Percentiles rank a stretch among this genome's conserved stretches.
phyloP scores from a whole-genome alignment of 2,797 vertebrate genomes.

The Oceanodroma leucorhoa region DNA sequence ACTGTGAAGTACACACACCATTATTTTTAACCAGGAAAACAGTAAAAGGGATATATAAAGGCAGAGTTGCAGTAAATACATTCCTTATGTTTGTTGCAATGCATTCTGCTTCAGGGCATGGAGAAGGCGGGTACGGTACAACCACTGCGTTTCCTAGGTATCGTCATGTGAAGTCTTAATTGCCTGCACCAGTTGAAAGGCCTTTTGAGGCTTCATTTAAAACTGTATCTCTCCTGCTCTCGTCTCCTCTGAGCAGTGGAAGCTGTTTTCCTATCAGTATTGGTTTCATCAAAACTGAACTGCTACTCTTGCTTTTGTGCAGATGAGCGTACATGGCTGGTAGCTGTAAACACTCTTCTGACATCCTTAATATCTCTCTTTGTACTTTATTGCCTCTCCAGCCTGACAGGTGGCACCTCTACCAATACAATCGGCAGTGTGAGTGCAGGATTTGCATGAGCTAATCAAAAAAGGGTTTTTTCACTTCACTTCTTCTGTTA shows the following conservation, averaged over 20 bases:
- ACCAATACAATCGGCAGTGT: neutral
- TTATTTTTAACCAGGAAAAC: neutral
- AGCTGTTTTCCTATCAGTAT: neutral
- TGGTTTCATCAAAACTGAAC: neutral
- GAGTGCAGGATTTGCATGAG: neutral
- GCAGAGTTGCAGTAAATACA: neutral
- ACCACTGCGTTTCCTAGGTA: neutral
- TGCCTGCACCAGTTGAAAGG: neutral
- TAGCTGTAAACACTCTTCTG: constrained; percentile 23
- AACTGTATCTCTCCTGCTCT: neutral
- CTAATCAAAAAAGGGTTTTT: neutral
- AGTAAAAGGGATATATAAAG: neutral
- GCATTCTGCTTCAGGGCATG: neutral
- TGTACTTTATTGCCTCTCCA: constrained; percentile 7
- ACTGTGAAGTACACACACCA: neutral
- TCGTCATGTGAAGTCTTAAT: neutral
- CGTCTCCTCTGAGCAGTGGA: neutral
- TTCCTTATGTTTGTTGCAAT: neutral
- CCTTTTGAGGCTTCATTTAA: neutral
- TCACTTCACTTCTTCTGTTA: neutral
- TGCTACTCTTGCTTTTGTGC: neutral
- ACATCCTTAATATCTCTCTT: neutral
- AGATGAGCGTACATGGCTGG: neutral
- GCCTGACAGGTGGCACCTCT: neutral
- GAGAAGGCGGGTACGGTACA: neutral